Conservation (phyloP, 2,888 invertebrate species). For the Ennomos fuscantarius region DNA sequence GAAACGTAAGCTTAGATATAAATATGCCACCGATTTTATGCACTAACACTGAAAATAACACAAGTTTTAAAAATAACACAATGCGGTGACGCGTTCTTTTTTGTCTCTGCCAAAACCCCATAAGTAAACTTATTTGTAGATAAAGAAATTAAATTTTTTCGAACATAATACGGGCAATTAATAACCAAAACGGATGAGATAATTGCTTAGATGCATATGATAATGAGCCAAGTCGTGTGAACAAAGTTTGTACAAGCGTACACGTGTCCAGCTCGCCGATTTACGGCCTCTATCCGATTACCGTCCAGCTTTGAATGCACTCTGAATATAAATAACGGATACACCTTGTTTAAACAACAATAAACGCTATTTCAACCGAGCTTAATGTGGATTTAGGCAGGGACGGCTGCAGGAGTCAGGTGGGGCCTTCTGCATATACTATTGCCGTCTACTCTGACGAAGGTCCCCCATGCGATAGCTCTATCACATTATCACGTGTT, state of each 20-base stretch:
- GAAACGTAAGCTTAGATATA: too few species aligned
- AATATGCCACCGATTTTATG: too few species aligned
- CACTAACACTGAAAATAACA: too few species aligned
- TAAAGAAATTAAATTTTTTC: neutral
- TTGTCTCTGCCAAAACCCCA: too few species aligned
- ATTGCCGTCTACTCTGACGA: too few species aligned
- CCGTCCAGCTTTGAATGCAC: conserved; percentile 40
- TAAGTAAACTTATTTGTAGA: neutral
- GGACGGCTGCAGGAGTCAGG: neutral
- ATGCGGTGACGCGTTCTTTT: too few species aligned
- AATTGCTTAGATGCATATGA: conserved; percentile 56
- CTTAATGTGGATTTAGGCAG: conserved; percentile 11
- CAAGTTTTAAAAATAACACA: too few species aligned
- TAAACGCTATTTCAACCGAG: conserved; percentile 29
- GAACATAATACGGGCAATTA: conserved; percentile 23
- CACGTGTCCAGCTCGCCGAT: conserved; percentile 53
- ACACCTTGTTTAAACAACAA: conserved; percentile 29
- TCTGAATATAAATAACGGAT: conserved; percentile 42
- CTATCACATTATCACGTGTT: too few species aligned
- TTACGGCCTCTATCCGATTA: conserved; percentile 55
- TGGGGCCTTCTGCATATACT: neutral
- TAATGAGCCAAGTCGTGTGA: conserved; percentile 66
- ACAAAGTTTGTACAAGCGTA: conserved; percentile 57
- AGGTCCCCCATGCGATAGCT: too few species aligned
- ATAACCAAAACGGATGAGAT: conserved; percentile 41